A percentile compares a stretch with the other conserved stretches of the same genome.
phyloP scores from a whole-genome alignment of 2,113 vertebrate genomes.

The Sapayoa aenigma region DNA sequence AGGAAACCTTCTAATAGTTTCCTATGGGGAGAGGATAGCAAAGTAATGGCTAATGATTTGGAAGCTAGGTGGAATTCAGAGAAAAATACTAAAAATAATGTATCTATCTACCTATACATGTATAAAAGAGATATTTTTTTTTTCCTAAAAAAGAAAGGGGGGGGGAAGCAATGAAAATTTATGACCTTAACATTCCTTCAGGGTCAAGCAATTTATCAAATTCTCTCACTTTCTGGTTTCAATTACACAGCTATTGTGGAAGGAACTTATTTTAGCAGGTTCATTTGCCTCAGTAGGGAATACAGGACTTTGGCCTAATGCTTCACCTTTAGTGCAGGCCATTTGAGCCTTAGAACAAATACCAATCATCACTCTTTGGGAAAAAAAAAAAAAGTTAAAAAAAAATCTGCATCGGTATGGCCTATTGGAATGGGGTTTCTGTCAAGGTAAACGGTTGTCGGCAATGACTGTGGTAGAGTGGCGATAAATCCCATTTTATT shows the following conservation, averaged over 20 bases:
- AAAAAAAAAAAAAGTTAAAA: conserved; percentile 54
- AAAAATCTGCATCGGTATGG: conserved; percentile 74
- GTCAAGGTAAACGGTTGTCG: conserved; percentile 84
- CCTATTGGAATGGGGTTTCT: conserved; percentile 82
- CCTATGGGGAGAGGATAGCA: background rate
- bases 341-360: conserved; percentile 87
- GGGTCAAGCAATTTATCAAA: conserved; percentile 99
- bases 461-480: conserved; percentile 92
- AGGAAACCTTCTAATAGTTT: conserved; percentile 28
- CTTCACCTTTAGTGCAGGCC: conserved; percentile 82
- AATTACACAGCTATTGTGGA: conserved; percentile 97
- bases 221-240: conserved; percentile 98
- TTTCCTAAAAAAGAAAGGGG: conserved; percentile 22
- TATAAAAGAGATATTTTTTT: conserved; percentile 42
- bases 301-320: conserved; percentile 86
- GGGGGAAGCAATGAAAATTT: conserved; percentile 90
- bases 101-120: conserved; percentile 46
- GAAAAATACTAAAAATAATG: conserved; percentile 76
- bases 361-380: conserved; percentile 82
- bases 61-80: conserved; percentile 64
- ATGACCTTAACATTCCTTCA: conserved; percentile 96
- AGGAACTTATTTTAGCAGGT: conserved; percentile 98
- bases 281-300: conserved; percentile 97
- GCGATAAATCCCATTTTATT: conserved; percentile 99
- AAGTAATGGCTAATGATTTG: conserved; percentile 51